These are phyloP conservation scores for Ameiurus melas DNA, from an alignment of 2,113 vertebrate species.

Conservation along the genomic window DNA sequence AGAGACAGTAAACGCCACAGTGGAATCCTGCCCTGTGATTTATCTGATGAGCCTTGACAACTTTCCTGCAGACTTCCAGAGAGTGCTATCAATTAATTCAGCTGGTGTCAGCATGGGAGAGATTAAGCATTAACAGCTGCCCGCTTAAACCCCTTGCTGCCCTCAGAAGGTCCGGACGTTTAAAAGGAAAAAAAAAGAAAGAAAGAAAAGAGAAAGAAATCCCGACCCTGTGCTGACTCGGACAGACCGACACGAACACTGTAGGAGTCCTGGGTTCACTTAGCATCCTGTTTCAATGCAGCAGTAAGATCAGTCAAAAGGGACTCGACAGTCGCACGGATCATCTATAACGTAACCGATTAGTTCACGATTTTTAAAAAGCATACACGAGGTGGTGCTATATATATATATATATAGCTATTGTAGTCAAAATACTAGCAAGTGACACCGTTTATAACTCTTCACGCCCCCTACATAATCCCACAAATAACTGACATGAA, in stretches of 20 bases:
- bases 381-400: background rate
- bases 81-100: constrained; percentile 78
- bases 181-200: constrained; percentile 44
- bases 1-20: constrained; percentile 56
- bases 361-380: background rate
- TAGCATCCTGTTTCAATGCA: background rate
- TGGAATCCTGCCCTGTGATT: constrained; percentile 72
- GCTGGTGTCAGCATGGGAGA: constrained; percentile 71
- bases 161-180: background rate
- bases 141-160: constrained; percentile 62
- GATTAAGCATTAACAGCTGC: constrained; percentile 79
- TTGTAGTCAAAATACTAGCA: background rate
- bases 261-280: background rate
- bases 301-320: background rate
- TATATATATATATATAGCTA: background rate
- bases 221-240: constrained; percentile 57
- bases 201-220: constrained; percentile 66
- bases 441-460: background rate
- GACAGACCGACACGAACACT: constrained; percentile 51
- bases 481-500: background rate
- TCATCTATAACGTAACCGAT: background rate
- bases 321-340: background rate
- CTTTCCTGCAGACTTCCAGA: constrained; percentile 75
- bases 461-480: background rate
- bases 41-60: constrained; percentile 72